Percentiles rank a stretch among this genome's conserved stretches.
Conservation (phyloP, 2,888 invertebrate species). For the Xestia ashworthii region DNA sequence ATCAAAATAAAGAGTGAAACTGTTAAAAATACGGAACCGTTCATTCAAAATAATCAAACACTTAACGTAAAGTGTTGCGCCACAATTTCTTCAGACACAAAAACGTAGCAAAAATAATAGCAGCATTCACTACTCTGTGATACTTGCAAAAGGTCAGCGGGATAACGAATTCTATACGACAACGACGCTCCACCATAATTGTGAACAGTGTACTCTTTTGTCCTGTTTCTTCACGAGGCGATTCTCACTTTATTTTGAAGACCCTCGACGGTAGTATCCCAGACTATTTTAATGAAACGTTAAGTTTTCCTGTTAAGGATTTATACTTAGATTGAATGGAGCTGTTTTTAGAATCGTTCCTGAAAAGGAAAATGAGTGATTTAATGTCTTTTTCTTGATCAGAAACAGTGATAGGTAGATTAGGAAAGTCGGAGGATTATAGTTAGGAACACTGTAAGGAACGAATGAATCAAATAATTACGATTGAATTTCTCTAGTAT, state of each 20-base stretch:
- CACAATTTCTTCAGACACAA: not conserved
- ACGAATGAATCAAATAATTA: not conserved
- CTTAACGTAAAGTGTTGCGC: not conserved
- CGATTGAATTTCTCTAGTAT: not conserved
- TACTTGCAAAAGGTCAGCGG: slow-evolving; percentile 33
- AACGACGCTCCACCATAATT: slow-evolving; percentile 20
- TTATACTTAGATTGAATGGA: slow-evolving; percentile 9
- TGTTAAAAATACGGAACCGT: not conserved
- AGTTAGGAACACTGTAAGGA: not conserved
- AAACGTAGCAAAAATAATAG: slow-evolving; percentile 15
- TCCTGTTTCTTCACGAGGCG: slow-evolving; percentile 4
- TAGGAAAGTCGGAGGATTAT: not conserved
- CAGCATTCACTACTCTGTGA: not conserved
- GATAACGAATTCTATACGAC: slow-evolving; percentile 51
- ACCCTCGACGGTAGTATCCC: not conserved
- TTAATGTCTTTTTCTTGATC: not conserved
- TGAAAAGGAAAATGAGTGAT: not conserved
- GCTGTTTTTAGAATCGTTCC: slow-evolving; percentile 15
- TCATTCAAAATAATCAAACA: not conserved
- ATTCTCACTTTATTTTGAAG: slow-evolving; percentile 29
- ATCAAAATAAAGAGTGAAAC: not conserved
- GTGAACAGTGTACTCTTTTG: slow-evolving; percentile 16
- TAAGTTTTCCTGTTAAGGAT: not conserved
- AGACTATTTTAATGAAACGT: slow-evolving; percentile 30
- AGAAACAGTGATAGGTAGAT: not conserved